Conservation (phyloP, 2,797 vertebrate genomes). For the Kryptopterus vitreolus region DNA sequence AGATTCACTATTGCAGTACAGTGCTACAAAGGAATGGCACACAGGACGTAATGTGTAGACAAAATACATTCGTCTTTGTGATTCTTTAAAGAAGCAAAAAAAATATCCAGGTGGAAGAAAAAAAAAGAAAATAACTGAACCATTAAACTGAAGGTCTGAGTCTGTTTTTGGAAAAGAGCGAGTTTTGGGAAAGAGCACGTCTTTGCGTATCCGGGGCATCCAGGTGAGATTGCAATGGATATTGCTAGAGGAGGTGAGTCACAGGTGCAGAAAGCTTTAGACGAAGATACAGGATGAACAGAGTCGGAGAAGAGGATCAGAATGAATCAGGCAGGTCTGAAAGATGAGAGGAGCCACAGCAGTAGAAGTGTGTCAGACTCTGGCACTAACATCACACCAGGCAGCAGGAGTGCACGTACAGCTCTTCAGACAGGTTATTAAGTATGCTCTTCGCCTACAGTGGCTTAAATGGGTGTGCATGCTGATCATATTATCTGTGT, state of each 20-base stretch:
- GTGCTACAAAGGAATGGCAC: not conserved
- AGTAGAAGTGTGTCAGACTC: conserved; percentile 7
- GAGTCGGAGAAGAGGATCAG: conserved; percentile 17
- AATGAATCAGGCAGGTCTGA: conserved; percentile 11
- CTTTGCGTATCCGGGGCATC: not conserved
- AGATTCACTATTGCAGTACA: not conserved
- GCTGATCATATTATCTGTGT: not conserved
- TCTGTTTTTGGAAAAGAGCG: not conserved
- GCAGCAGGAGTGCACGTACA: not conserved
- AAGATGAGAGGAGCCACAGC: conserved; percentile 7
- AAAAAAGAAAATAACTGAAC: not conserved
- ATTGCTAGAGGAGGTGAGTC: conserved; percentile 8
- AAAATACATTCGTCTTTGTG: not conserved
- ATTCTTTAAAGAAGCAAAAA: not conserved
- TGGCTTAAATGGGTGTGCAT: not conserved
- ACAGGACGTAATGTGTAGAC: not conserved
- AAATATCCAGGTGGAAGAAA: not conserved
- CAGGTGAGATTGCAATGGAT: not conserved
- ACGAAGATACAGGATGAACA: conserved; percentile 7
- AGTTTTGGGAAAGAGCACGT: not conserved
- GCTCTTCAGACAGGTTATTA: not conserved
- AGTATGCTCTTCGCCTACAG: not conserved
- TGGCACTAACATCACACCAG: not conserved
- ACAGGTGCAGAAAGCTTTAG: conserved; percentile 14
- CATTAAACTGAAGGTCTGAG: not conserved